Conservation (phyloP, 2,113 vertebrate genomes). For the Echinops telfairi region DNA sequence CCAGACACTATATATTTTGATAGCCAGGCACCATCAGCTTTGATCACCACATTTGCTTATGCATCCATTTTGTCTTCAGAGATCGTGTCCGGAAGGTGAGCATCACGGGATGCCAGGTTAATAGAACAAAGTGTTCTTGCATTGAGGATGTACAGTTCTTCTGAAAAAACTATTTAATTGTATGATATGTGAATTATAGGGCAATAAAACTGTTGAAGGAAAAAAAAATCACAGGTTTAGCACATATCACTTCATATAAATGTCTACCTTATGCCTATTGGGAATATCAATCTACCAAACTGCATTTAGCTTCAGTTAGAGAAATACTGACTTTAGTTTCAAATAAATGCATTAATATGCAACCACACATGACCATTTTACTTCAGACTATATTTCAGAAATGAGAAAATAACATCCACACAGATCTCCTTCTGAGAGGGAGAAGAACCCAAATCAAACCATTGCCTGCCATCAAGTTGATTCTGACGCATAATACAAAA, state of each 20-base stretch:
- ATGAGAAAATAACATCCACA: neutral
- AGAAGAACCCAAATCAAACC: neutral
- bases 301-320: neutral
- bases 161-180: too few relatives aligned
- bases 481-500: too few relatives aligned
- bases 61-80: too few relatives aligned
- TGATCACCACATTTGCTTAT: too few relatives aligned
- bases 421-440: neutral
- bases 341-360: neutral
- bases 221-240: conserved; percentile 29
- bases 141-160: too few relatives aligned
- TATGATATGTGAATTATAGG: too few relatives aligned
- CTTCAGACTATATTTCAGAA: neutral
- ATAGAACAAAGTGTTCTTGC: too few relatives aligned
- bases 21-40: too few relatives aligned
- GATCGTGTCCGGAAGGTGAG: too few relatives aligned
- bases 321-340: conserved; percentile 7
- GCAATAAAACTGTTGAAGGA: too few relatives aligned
- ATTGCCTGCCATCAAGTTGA: neutral
- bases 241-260: neutral
- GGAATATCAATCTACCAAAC: neutral
- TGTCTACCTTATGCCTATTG: neutral
- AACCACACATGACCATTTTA: neutral
- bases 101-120: too few relatives aligned
- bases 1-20: too few relatives aligned